A percentile compares a stretch with the other conserved stretches of the same genome.
Conservation (phyloP, 2,113 vertebrate species). For the Baryphthengus martii region DNA sequence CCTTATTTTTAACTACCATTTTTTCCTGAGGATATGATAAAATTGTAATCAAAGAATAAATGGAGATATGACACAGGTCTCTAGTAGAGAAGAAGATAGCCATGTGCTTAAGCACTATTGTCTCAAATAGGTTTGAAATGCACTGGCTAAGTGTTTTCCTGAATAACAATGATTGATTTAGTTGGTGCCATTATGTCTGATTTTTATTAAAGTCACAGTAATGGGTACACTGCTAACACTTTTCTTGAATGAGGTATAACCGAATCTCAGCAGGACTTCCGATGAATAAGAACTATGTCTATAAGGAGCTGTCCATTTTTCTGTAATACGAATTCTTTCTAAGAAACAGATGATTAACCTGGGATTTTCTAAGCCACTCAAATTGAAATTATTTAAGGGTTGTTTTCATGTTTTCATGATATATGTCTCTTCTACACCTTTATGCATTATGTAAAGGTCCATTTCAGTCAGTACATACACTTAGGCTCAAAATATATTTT, state of each 20-base stretch:
- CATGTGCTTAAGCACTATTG: not conserved
- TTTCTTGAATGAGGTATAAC: not conserved
- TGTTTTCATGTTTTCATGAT: not conserved
- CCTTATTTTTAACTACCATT: not conserved
- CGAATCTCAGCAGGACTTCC: not conserved
- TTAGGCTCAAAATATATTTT: not conserved
- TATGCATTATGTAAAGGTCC: not conserved
- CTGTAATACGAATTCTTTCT: not conserved
- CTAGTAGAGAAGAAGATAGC: not conserved
- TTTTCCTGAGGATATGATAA: not conserved
- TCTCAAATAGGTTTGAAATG: not conserved
- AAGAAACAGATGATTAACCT: not conserved
- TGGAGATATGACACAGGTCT: not conserved
- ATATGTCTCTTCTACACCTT: not conserved
- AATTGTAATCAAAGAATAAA: not conserved
- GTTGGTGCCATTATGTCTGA: not conserved
- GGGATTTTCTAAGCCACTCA: not conserved
- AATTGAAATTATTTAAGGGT: not conserved
- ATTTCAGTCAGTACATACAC: not conserved
- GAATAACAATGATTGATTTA: not conserved
- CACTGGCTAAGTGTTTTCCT: not conserved
- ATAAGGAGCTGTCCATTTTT: not conserved
- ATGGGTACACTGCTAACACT: not conserved
- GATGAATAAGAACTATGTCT: not conserved
- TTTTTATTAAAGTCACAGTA: not conserved